Evolutionary conservation across 2,888 invertebrate genomes (phyloP), one percentile per base, ranked within the genome.

Genomic region (Lycophotia porphyrea): DNA sequence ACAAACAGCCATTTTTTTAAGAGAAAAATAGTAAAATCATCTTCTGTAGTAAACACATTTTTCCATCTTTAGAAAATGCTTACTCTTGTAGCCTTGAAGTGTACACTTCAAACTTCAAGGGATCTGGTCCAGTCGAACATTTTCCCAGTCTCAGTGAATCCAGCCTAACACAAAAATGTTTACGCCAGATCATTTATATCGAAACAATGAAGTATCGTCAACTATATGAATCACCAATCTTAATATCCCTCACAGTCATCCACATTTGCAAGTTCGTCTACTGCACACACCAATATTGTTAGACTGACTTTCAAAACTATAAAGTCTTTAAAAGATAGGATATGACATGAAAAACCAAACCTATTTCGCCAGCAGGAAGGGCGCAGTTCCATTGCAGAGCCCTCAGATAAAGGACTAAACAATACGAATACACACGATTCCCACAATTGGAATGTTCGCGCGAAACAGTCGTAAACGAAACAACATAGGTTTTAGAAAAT

Each of bases 231-330:
- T 92, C 90, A 92, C 92, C 90, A 90, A 92, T 92, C 92, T 93
- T 92, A 92, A 93, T 93, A 92, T 90, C 89, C 88, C 90, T 90
- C 88, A 90, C 91, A 91, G 91, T 92, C 89, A 90, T 93, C 89
- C 88, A 91, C 91, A 93, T 94, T 94, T 93, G 93, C 92, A 93
- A 93, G 91, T 93, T 92, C 89, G 91, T 89, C 91, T 89, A 90
- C 88, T 90, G 89, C 91, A 93, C 92, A 91, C 91, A 91, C 90
- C 87, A 91, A 92, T 92, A 90, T 90, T 90, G 89, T 84, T 85
- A 87, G 80, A 82, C 58, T 74, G 78, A 68, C 24, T 55, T 58
- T 71, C 76, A 78, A 78, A 76, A 76, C 63, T 66, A 82, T 34
- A 88, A 85, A 78, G 85, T 76, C 55, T 61, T 68, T 39, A 47